Evolutionary conservation across 2,888 invertebrate genomes (phyloP).

Genomic region (Trimorus sp.): DNA sequence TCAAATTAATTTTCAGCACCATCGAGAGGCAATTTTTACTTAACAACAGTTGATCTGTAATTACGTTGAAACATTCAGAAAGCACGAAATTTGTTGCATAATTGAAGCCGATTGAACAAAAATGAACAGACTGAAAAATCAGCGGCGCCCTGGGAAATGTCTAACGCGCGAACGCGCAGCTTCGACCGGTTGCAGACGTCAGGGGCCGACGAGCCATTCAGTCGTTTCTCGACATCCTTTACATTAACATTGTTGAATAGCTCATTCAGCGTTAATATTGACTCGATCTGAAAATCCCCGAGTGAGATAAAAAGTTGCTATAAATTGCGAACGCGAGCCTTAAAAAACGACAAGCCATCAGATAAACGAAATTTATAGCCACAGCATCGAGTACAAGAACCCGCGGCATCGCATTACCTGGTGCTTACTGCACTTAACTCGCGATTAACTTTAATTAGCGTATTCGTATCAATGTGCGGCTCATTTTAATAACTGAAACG

Average conservation of each 20-base stretch:
- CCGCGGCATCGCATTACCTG: not conserved
- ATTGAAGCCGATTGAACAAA: not conserved
- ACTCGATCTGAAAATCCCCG: too few species aligned
- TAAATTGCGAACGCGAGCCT: not conserved
- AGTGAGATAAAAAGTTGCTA: not conserved
- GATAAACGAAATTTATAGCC: not conserved
- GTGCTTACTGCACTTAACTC: not conserved
- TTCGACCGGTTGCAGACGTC: constrained; percentile 8
- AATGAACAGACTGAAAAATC: not conserved
- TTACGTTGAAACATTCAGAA: too few species aligned
- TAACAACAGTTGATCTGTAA: too few species aligned
- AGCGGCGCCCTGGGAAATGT: not conserved
- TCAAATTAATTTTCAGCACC: too few species aligned
- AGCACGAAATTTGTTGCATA: not conserved
- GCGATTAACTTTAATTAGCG: constrained; percentile 18
- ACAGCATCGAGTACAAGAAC: not conserved
- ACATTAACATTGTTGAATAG: constrained; percentile 8
- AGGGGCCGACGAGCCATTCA: constrained; percentile 11
- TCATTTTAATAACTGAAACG: constrained; percentile 26
- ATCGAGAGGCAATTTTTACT: too few species aligned
- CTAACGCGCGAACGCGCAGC: constrained; percentile 3
- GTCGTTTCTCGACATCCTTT: not conserved
- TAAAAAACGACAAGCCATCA: not conserved
- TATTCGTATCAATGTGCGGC: constrained; percentile 18
- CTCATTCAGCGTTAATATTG: not conserved